phyloP scores from a whole-genome alignment of 2,113 vertebrate genomes.

The Laterallus jamaicensis region DNA sequence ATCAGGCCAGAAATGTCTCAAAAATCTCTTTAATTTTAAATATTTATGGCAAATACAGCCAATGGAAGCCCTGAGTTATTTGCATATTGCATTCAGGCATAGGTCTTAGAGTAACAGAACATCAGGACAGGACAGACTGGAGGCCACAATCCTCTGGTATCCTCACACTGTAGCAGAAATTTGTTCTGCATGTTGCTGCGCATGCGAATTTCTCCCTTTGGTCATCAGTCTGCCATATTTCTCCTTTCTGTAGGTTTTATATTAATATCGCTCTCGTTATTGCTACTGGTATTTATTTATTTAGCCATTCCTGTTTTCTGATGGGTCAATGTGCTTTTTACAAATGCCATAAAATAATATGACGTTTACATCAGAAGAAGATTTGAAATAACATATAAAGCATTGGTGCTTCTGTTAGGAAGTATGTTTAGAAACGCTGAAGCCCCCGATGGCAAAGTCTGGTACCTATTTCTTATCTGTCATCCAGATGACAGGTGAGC shows the following conservation, averaged over 20 bases:
- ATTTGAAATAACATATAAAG: background rate
- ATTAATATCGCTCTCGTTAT: too few species aligned
- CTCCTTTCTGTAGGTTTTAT: background rate
- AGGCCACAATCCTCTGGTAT: background rate
- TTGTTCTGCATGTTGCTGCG: background rate
- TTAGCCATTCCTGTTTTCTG: background rate
- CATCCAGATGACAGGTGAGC: conserved; percentile 15
- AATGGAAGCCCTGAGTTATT: background rate
- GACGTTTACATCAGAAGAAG: background rate
- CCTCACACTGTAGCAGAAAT: background rate
- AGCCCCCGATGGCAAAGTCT: background rate
- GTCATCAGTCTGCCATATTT: background rate
- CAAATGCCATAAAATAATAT: background rate
- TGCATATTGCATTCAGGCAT: background rate
- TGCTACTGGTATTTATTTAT: background rate
- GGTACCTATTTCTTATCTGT: background rate
- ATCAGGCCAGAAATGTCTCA: background rate
- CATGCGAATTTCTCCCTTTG: background rate
- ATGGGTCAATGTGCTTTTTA: background rate
- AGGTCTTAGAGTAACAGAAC: background rate
- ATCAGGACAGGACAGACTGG: background rate
- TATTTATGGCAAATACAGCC: background rate
- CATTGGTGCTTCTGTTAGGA: background rate
- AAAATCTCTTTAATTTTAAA: background rate
- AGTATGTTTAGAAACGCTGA: background rate